Base-by-base conservation (phyloP, 2,888 invertebrate species). In the Invenusta paracnida region DNA sequence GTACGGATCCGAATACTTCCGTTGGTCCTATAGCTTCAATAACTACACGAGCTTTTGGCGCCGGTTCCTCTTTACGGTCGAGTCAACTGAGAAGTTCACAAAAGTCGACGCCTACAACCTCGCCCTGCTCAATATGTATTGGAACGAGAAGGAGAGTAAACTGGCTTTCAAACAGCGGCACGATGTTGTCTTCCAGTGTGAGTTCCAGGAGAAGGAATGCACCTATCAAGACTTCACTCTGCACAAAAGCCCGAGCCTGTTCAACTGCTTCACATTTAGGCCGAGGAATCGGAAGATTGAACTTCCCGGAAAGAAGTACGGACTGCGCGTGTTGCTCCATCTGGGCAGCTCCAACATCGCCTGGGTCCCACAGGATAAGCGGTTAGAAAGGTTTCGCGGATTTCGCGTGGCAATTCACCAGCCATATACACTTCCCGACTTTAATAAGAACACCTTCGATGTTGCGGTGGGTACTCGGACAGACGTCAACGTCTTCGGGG, bases 361-460 rank as follows among this genome's bases (percentile, higher is more conserved):
- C 28, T 84, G 27, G 13, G 29, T 66, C 0, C 25, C 29, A n/a
- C 25, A 25, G 1, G 2, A 5, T 0, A 30, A 84, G 25, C 25
- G 48, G 25, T n/a, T 73, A 11, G 67, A 67, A 28, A 66, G 73
- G 1, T 84, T 84, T 29, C 67, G 84, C 66, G 84, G 84, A 1
- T 84, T 84, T 67, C 27, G 17, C 28, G 23, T 84, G 23, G 67
- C 84, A 5, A 1, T 84, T 1, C 84, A 84, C 29, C 67, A 66
- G 27, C 67, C 67, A 2, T 28, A 84, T 67, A 67, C 84, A 1
- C 25, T 84, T 1, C 84, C 84, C 1, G 73, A 84, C 67, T 84
- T 84, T 27, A 73, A 84, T 13, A 84, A 84, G 1, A 67, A 84
- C 73, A 28, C 84, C 28, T 73, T 84, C 5, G 67, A 84, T n/a